Evolutionary conservation across 1,140 invertebrate species (phyloP).

Genomic region (Neodiprion lecontei): DNA sequence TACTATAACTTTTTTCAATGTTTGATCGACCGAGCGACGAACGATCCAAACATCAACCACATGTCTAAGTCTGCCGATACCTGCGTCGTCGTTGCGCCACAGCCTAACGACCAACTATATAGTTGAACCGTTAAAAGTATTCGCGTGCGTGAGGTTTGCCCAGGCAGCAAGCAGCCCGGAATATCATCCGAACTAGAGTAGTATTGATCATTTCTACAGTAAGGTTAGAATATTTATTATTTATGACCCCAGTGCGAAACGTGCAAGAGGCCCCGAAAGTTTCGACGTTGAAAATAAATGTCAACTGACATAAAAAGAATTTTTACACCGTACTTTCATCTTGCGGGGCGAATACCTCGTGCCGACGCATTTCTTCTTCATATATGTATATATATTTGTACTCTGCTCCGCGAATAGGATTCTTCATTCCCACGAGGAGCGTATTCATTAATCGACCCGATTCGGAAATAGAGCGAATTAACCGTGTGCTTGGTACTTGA

Average conservation of each 20-base stretch:
- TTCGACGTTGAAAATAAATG: not conserved
- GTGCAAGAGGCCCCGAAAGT: not conserved
- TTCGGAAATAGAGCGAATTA: too few species aligned
- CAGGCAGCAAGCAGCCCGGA: constrained; percentile 5
- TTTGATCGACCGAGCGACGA: too few species aligned
- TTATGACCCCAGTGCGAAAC: constrained; percentile 14
- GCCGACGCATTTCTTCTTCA: too few species aligned
- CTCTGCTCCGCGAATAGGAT: not conserved
- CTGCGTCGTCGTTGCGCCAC: too few species aligned
- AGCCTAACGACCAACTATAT: not conserved
- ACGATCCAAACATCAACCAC: too few species aligned
- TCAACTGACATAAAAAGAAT: not conserved
- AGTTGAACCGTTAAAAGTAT: not conserved
- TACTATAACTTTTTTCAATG: too few species aligned
- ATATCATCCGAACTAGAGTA: constrained; percentile 16
- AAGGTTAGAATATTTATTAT: constrained; percentile 19
- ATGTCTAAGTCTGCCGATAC: too few species aligned
- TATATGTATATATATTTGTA: not conserved
- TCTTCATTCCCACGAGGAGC: too few species aligned
- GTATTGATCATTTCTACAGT: constrained; percentile 21
- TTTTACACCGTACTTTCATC: too few species aligned
- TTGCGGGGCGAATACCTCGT: too few species aligned
- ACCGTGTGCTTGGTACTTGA: too few species aligned
- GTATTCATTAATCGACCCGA: too few species aligned
- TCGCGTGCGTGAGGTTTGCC: not conserved